Evolutionary conservation across 2,888 invertebrate species (phyloP).

Genomic region (Allacma fusca): DNA sequence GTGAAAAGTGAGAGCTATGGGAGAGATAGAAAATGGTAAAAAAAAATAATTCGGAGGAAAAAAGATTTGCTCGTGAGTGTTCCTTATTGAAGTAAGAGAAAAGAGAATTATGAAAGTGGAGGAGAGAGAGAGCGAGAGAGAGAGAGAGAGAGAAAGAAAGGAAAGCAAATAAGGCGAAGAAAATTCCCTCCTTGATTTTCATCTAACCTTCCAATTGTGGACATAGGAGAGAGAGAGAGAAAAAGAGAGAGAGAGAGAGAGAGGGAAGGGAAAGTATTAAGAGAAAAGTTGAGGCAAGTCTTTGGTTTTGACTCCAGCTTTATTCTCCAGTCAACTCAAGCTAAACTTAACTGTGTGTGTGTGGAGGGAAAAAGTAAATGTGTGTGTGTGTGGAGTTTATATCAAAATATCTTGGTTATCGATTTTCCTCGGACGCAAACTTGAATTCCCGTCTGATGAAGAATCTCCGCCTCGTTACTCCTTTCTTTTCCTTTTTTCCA

Average conservation of each 20-base stretch:
- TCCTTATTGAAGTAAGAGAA: conserved; percentile 41
- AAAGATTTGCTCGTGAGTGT: conserved; percentile 42
- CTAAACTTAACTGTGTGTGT: conserved; percentile 37
- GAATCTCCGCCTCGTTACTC: conserved; percentile 58
- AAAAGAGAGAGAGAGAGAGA: conserved; percentile 42
- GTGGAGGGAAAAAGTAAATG: conserved; percentile 36
- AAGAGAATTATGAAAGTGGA: conserved; percentile 39
- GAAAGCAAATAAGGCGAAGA: conserved; percentile 40
- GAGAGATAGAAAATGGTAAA: conserved; percentile 16
- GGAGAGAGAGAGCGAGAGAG: conserved; percentile 16
- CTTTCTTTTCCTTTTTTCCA: conserved; percentile 26
- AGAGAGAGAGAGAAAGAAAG: background rate
- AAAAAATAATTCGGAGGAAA: conserved; percentile 29
- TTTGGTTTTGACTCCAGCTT: conserved; percentile 47
- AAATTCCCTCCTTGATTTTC: conserved; percentile 42
- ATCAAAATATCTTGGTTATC: conserved; percentile 61
- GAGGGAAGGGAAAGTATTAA: conserved; percentile 54
- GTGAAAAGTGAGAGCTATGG: background rate
- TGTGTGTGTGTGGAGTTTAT: conserved; percentile 54
- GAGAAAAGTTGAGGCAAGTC: conserved; percentile 55
- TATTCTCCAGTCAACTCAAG: conserved; percentile 46
- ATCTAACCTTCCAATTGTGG: conserved; percentile 42
- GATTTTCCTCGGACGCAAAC: conserved; percentile 57
- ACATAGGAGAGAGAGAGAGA: conserved; percentile 47
- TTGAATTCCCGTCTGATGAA: conserved; percentile 61